phyloP scores from a whole-genome alignment of 2,113 vertebrate genomes.

The Oncorhynchus kisutch region DNA sequence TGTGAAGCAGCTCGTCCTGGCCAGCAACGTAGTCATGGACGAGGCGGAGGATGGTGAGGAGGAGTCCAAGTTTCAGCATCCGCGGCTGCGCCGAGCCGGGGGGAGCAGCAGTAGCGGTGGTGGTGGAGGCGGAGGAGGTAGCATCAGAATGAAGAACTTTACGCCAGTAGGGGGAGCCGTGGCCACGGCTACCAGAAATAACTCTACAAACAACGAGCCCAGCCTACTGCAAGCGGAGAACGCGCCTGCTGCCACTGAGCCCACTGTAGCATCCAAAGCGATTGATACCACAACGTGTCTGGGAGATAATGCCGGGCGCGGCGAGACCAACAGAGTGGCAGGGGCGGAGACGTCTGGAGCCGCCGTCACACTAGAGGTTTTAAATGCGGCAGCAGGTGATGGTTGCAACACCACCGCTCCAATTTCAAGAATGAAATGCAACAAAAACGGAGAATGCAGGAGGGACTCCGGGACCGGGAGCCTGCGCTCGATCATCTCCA shows the following conservation, averaged over 20 bases:
- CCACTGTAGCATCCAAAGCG: constrained; percentile 61
- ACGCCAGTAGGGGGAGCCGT: constrained; percentile 77
- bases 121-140: constrained; percentile 65
- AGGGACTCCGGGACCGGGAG: constrained; percentile 76
- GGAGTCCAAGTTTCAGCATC: constrained; percentile 72
- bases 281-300: constrained; percentile 61
- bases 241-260: constrained; percentile 59
- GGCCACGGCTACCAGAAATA: constrained; percentile 66
- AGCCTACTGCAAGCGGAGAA: constrained; percentile 43
- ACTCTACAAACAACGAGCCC: constrained; percentile 42
- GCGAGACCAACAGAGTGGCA: constrained; percentile 58
- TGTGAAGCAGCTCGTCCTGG: constrained; percentile 46
- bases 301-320: constrained; percentile 72
- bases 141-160: constrained; percentile 77
- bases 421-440: constrained; percentile 78
- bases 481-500: constrained; percentile 74
- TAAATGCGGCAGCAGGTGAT: constrained; percentile 63
- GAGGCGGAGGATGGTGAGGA: constrained; percentile 73
- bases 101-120: constrained; percentile 64
- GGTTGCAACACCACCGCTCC: constrained; percentile 63
- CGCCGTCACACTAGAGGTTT: constrained; percentile 56
- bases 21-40: constrained; percentile 66
- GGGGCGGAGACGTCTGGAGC: constrained; percentile 59
- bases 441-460: constrained; percentile 82
- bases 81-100: constrained; percentile 69